Conservation (phyloP, 2,888 invertebrate genomes). For the Calliopum simillimum region DNA sequence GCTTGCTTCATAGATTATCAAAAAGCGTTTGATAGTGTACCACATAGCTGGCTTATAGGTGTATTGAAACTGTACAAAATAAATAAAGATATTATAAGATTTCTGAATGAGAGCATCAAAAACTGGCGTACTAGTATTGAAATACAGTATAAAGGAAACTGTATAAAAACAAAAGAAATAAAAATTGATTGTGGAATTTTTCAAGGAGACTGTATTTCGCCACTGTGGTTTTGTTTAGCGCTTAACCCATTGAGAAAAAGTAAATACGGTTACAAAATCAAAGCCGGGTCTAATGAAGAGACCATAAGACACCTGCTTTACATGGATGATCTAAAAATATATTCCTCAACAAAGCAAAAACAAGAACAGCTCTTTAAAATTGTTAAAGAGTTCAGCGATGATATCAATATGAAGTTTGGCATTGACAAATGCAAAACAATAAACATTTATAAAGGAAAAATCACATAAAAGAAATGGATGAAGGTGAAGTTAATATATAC, state of each 20-base stretch:
- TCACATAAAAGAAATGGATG: constrained; percentile 35
- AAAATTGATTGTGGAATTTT: constrained; percentile 37
- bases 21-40: constrained; percentile 35
- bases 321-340: constrained; percentile 39
- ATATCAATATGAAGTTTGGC: constrained; percentile 38
- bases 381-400: constrained; percentile 29
- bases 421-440: constrained; percentile 37
- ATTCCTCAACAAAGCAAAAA: constrained; percentile 25
- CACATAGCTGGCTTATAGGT: constrained; percentile 30
- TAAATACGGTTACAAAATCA: constrained; percentile 30
- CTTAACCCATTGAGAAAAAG: constrained; percentile 31
- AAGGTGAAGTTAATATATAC: constrained; percentile 33
- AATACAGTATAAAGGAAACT: not conserved
- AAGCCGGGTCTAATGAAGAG: not conserved
- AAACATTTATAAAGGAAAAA: constrained; percentile 30
- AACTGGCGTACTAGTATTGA: constrained; percentile 21
- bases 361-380: constrained; percentile 29
- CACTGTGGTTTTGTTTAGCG: constrained; percentile 35
- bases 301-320: constrained; percentile 32
- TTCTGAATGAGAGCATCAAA: constrained; percentile 11
- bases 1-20: constrained; percentile 34
- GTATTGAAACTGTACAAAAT: constrained; percentile 28
- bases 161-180: constrained; percentile 25
- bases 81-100: constrained; percentile 22
- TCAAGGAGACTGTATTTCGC: constrained; percentile 35